A percentile compares a stretch with the other conserved stretches of the same genome.
These are phyloP conservation scores for Brachystomella parvula DNA, from an alignment of 1,140 invertebrate species.

Conservation along the genomic window DNA sequence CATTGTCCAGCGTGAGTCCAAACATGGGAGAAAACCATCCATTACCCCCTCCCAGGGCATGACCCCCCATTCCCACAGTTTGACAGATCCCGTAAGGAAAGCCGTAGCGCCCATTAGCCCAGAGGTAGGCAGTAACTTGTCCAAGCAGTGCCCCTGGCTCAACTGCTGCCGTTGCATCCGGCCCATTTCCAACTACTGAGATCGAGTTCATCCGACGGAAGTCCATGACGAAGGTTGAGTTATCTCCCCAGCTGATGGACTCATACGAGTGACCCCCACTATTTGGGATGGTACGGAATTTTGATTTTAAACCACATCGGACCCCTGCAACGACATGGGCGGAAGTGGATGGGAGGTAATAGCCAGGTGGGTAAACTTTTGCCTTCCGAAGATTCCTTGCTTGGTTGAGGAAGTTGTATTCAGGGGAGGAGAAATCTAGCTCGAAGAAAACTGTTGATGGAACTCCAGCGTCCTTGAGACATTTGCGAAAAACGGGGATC, in stretches of 20 bases:
- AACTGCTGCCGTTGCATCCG: not conserved
- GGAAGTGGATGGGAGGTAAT: not conserved
- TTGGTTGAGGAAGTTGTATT: not conserved
- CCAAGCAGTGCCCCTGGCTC: slow-evolving; percentile 11
- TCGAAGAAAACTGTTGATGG: not conserved
- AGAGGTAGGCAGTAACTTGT: not conserved
- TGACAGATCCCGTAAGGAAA: not conserved
- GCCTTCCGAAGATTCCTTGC: not conserved
- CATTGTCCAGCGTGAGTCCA: slow-evolving; percentile 7
- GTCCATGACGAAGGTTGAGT: not conserved
- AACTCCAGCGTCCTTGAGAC: not conserved
- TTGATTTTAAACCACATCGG: not conserved
- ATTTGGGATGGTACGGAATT: slow-evolving; percentile 3
- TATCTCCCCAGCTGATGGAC: not conserved
- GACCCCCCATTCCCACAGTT: not conserved
- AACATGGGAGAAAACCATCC: not conserved
- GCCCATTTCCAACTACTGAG: not conserved
- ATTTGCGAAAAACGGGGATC: too few relatives aligned
- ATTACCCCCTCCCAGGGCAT: slow-evolving; percentile 3
- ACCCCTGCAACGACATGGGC: not conserved
- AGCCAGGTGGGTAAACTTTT: not conserved
- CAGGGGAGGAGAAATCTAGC: not conserved
- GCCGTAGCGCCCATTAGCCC: not conserved
- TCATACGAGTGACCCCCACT: slow-evolving; percentile 11
- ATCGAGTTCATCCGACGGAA: not conserved